phyloP scores from a whole-genome alignment of 2,113 vertebrate species.

The Tetrao urogallus region DNA sequence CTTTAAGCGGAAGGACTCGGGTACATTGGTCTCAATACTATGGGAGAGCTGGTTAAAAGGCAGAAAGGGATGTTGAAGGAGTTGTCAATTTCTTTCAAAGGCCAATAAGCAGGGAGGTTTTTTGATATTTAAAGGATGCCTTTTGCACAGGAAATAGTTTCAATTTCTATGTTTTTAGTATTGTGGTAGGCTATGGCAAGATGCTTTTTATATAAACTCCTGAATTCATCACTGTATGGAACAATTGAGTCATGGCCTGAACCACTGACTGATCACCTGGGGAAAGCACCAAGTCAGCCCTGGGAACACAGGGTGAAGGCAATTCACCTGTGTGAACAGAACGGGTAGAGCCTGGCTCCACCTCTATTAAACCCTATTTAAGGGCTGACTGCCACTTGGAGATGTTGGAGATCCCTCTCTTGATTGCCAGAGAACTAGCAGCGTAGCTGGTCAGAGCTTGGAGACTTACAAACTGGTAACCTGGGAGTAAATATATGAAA shows the following conservation, averaged over 20 bases:
- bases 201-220: background rate
- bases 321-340: no score
- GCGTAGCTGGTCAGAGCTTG: background rate
- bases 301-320: no score
- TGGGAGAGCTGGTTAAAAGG: background rate
- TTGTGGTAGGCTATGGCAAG: background rate
- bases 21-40: background rate
- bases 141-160: background rate
- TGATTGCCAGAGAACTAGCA: background rate
- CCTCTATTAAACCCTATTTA: no score
- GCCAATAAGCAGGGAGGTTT: background rate
- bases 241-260: no score
- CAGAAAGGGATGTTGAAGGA: background rate
- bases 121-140: background rate
- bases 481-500: background rate
- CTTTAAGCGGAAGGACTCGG: constrained; percentile 39
- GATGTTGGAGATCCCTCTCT: no score
- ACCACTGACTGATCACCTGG: no score
- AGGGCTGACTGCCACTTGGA: no score
- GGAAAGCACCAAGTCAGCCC: no score
- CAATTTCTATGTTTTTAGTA: background rate
- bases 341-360: no score
- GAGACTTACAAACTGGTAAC: background rate
- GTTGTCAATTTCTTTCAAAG: background rate
- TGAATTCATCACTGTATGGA: background rate